Evolutionary conservation across 2,113 vertebrate genomes (phyloP).

Genomic region (Agelaius tricolor): DNA sequence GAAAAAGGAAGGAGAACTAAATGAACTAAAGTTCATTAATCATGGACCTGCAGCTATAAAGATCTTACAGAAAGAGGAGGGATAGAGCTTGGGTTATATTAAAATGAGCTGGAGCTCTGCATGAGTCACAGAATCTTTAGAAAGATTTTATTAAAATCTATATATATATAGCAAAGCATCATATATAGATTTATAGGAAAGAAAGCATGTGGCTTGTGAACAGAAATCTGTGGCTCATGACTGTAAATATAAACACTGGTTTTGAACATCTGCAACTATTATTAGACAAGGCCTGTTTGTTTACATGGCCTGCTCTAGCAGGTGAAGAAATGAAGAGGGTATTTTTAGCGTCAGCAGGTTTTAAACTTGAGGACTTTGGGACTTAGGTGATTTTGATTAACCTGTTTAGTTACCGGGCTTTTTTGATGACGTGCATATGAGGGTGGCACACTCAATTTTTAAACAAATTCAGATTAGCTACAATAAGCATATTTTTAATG

Average conservation of each 20-base stretch:
- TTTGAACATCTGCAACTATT: slow-evolving; percentile 38
- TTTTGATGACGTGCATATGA: background rate
- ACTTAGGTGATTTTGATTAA: background rate
- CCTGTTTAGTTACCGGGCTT: background rate
- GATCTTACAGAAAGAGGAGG: background rate
- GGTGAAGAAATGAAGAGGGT: background rate
- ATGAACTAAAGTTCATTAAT: background rate
- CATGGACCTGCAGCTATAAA: background rate
- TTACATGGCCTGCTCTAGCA: background rate
- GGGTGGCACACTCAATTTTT: background rate
- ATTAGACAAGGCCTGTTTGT: background rate
- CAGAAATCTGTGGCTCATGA: background rate
- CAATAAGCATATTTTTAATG: background rate
- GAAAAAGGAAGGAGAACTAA: background rate
- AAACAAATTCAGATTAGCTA: background rate
- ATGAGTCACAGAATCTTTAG: background rate
- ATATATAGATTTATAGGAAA: background rate
- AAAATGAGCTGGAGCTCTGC: background rate
- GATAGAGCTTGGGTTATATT: background rate
- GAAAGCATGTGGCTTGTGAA: background rate
- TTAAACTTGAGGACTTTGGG: background rate
- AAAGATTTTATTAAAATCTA: background rate
- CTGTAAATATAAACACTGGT: background rate
- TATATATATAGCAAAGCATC: background rate
- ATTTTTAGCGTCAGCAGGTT: background rate